Evolutionary conservation across 2,888 invertebrate species (phyloP), one percentile per base, ranked within the genome.

Genomic region (Caenorhabditis plicata): DNA sequence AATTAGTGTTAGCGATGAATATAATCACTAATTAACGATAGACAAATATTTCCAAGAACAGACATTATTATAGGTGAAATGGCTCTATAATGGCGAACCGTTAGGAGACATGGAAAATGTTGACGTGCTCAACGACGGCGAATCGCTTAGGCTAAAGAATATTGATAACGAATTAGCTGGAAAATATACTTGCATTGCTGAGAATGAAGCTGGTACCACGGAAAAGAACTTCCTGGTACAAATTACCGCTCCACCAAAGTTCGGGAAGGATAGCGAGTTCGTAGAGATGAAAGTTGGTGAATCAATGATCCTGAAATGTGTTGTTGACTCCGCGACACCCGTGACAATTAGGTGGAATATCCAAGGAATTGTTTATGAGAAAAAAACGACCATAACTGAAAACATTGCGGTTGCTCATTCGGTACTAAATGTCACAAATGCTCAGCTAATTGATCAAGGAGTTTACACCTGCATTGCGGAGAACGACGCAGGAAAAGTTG

Each of bases 381-480:
- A 40, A 7, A 29, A 36, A 27, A 23, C 20, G 11, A n/a, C 17
- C 35, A 36, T 26, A 15, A 22, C 20, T 7, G 17, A 39, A 23
- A 36, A 33, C 17, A 25, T 52, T 26, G n/a, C 66, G 60, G 52
- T 66, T 11, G 52, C 60, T n/a, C 67, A 63, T 17, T 49, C 60
- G 20, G 65, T 70, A 31, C 44, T 78, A 41, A 68, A 73, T 42
- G 63, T 81, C 26, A 64, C 61, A 4, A 64, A 71, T 29, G 72
- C 73, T 3, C 65, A 71, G 7, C 38, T 75, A 27, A 64, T 52
- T n/a, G 86, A 87, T 78, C 84, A 85, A 32, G 87, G 87, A 0
- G 82, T 84, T 19, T 87, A 86, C 71, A 35, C 60, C 2, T 88
- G 88, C 72, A 69, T 82, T 8, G 87, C 85, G 2, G 80, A 73